Percentiles rank a stretch among this genome's conserved stretches.
These are phyloP conservation scores for Parauchenoglanis punctatus DNA, from an alignment of 2,797 vertebrate genomes.

Conservation along the genomic window DNA sequence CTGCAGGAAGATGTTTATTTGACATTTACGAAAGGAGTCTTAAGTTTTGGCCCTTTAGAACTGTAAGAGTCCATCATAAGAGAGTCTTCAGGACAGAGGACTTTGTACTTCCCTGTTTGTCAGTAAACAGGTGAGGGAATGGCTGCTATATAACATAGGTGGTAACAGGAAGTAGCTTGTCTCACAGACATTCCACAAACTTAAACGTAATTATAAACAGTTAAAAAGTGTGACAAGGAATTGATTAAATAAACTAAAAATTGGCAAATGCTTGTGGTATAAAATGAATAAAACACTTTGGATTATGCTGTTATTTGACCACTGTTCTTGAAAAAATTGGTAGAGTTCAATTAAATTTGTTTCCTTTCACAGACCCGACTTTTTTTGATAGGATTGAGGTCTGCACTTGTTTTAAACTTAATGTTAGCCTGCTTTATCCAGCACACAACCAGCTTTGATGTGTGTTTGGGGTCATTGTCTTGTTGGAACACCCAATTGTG, in stretches of 20 bases:
- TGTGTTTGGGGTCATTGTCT: no score
- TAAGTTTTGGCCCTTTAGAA: neutral
- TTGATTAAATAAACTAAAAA: no score
- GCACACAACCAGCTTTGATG: no score
- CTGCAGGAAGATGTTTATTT: neutral
- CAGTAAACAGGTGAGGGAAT: neutral
- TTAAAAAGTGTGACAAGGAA: no score
- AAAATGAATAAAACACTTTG: neutral
- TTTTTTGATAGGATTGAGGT: no score
- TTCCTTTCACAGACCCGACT: no score
- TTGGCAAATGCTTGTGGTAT: neutral
- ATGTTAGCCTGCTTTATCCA: no score
- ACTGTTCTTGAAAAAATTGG: no score
- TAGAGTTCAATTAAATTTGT: no score
- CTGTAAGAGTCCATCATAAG: neutral
- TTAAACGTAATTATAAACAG: neutral
- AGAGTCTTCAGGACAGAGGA: neutral
- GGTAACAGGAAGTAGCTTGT: neutral
- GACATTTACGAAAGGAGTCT: neutral
- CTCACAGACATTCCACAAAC: neutral
- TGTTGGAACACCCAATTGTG: no score
- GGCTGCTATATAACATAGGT: neutral
- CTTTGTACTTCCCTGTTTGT: neutral
- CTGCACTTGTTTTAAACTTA: no score
- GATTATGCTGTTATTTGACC: neutral